phyloP scores from a whole-genome alignment of 2,888 invertebrate genomes.

The Catocala fraxini region DNA sequence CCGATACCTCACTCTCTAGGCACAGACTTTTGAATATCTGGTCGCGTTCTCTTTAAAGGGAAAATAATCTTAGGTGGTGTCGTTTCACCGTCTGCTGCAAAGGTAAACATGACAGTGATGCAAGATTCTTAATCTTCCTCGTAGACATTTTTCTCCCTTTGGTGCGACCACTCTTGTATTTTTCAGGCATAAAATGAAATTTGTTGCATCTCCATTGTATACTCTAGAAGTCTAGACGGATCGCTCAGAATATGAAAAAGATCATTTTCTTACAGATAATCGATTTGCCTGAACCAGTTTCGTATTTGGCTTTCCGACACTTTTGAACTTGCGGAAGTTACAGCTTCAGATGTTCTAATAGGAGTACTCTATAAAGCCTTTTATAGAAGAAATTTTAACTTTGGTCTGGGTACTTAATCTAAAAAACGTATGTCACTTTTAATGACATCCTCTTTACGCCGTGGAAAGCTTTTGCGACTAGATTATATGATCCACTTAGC shows the following conservation, averaged over 20 bases:
- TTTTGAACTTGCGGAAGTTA: conserved; percentile 42
- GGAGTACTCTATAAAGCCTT: conserved; percentile 39
- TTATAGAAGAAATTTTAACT: conserved; percentile 40
- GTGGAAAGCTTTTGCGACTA: conserved; percentile 40
- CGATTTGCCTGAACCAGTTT: conserved; percentile 43
- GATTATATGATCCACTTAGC: conserved; percentile 37
- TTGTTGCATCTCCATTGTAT: too few relatives aligned
- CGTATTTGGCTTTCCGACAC: conserved; percentile 41
- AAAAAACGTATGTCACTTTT: conserved; percentile 31
- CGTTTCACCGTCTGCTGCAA: too few relatives aligned
- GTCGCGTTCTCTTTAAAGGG: too few relatives aligned
- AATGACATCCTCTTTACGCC: conserved; percentile 37
- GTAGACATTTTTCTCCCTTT: too few relatives aligned
- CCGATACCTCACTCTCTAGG: too few relatives aligned
- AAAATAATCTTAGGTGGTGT: too few relatives aligned
- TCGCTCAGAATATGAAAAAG: conserved; percentile 40
- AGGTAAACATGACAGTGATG: too few relatives aligned
- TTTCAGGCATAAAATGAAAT: too few relatives aligned
- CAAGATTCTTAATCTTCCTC: too few relatives aligned
- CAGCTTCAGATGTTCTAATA: conserved; percentile 41
- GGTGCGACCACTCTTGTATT: too few relatives aligned
- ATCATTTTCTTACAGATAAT: conserved; percentile 42
- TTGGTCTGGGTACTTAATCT: conserved; percentile 28
- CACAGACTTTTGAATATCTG: too few relatives aligned
- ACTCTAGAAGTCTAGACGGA: conserved; percentile 37